A percentile compares a stretch with the other conserved stretches of the same genome.
Evolutionary conservation across 2,797 vertebrate species (phyloP).

Genomic region (Megaceryle alcyon): DNA sequence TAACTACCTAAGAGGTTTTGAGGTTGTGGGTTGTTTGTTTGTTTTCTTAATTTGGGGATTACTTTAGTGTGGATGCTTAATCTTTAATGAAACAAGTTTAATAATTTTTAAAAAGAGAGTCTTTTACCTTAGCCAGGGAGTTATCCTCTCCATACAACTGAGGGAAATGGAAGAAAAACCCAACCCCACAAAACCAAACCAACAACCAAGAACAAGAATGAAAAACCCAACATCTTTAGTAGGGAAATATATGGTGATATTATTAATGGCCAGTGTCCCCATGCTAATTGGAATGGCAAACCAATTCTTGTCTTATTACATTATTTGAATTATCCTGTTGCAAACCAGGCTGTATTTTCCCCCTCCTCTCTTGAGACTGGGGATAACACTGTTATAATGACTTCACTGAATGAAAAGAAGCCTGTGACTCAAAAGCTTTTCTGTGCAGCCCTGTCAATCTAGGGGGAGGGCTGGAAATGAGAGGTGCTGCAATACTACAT

Average conservation of each 20-base stretch:
- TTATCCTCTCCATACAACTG: background rate
- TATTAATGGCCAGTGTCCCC: background rate
- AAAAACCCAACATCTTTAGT: background rate
- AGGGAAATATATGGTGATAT: background rate
- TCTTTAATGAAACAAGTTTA: background rate
- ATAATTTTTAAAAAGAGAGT: background rate
- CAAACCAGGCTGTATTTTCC: background rate
- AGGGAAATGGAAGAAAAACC: background rate
- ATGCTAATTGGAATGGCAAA: background rate
- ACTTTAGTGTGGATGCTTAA: background rate
- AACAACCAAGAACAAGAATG: background rate
- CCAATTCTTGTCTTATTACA: background rate
- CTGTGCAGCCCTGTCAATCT: background rate
- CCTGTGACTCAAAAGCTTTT: background rate
- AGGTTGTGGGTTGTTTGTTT: background rate
- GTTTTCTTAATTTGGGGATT: constrained; percentile 3
- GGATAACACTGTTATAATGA: background rate
- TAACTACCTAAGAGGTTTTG: constrained; percentile 12
- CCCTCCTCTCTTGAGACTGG: background rate
- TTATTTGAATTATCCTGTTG: background rate
- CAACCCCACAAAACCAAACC: background rate
- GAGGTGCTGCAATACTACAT: background rate
- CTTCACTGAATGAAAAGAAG: background rate
- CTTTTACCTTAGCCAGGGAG: background rate
- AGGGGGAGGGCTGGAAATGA: background rate